A percentile compares a stretch with the other conserved stretches of the same genome.
These are phyloP conservation scores for Crotalus viridis DNA, from an alignment of 2,113 vertebrate genomes.

Conservation along the genomic window DNA sequence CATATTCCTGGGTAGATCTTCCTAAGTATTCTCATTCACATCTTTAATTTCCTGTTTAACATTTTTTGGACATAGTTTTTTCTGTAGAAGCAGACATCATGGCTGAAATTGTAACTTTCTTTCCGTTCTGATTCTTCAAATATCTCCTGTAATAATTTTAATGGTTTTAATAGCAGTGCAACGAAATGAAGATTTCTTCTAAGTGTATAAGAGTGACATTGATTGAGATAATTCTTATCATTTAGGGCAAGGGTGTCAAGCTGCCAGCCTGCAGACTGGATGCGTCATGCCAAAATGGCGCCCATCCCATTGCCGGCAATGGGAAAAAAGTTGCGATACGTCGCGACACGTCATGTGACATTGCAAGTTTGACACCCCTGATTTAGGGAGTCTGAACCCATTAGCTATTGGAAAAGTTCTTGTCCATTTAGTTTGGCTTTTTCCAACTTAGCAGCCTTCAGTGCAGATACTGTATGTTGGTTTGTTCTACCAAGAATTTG, in stretches of 20 bases:
- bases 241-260: too few species aligned
- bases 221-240: neutral
- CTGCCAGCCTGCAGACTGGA: too few species aligned
- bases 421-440: neutral
- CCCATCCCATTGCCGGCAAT: too few species aligned
- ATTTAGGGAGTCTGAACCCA: neutral
- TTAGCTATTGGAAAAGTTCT: neutral
- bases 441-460: neutral
- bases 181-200: neutral
- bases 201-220: neutral
- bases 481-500: neutral
- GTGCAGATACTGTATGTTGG: neutral
- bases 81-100: neutral
- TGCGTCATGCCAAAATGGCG: too few species aligned
- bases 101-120: neutral
- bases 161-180: neutral
- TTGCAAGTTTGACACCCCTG: too few species aligned
- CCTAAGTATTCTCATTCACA: neutral
- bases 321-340: too few species aligned
- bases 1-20: neutral
- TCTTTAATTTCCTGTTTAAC: neutral
- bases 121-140: neutral
- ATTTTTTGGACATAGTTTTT: neutral
- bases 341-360: too few species aligned
- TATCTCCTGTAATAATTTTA: neutral